Evolutionary conservation across 1,140 invertebrate genomes (phyloP), one percentile per base, ranked within the genome.

Genomic region (Platyscapa corneri): DNA sequence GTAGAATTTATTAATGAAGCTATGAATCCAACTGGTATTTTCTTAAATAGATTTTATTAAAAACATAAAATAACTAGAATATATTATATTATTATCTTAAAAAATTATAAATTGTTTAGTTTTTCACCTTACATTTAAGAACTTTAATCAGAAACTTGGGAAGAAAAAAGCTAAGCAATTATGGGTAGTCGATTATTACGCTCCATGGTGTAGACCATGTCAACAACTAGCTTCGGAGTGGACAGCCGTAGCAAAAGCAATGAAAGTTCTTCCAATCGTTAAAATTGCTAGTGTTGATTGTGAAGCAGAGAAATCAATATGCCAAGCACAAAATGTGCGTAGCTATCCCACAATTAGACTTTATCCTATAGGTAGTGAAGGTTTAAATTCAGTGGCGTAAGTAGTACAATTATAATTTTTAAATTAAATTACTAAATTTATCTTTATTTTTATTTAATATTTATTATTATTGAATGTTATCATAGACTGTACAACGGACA

Each of bases 271-370:
- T 46, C 90, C 93, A 30, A 93, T 93, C 86, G 91, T 97, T 8
- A 93, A 94, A 87, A 93, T 97, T n/a, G 96, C 94, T 3, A 94
- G 95, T 88, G 95, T 97, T 3, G 95, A 97, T 91, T 97, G 96
- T 92, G 94, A 95, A 82, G 90, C 90, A 39, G 92, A 97, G 89
- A 64, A 87, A 14, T 88, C 91, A 46, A 87, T 97, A 3, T 97
- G 96, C 90, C 82, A 88, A 39, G 85, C 91, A 5, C 94, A 96
- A 90, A 92, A 93, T 80, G 92, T 97, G 30, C 90, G 91, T n/a
- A 95, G 94, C 60, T 97, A 97, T 92, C 96, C 96, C 0, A 95
- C 94, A 23, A 95, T 97, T 84, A 93, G 96, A 80, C 88, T 97
- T 3, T 97, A 96, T 92, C 95, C 96, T 10, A 88, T 93, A 5